phyloP scores from a whole-genome alignment of 2,797 vertebrate species.

The Clarias laeviceps region DNA sequence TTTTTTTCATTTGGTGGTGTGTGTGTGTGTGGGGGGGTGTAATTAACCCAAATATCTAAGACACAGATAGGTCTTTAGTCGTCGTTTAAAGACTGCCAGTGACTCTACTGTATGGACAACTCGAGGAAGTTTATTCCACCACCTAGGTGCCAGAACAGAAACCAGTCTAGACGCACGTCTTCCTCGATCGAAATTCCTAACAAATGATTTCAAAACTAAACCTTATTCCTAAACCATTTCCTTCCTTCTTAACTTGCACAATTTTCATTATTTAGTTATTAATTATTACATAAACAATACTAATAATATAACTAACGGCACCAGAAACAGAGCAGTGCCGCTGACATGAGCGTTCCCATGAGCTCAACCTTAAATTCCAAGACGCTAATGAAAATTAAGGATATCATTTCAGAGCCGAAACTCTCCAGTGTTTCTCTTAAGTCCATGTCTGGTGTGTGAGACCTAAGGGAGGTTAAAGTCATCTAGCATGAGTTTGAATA shows the following conservation, averaged over 20 bases:
- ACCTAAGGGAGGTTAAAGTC: conserved; percentile 33
- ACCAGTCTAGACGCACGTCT: too few relatives aligned
- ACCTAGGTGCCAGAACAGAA: too few relatives aligned
- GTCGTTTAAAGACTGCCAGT: too few relatives aligned
- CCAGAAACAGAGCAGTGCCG: background rate
- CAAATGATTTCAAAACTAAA: background rate
- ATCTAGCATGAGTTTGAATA: conserved; percentile 3
- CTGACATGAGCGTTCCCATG: background rate
- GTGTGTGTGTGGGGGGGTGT: too few relatives aligned
- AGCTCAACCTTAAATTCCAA: background rate
- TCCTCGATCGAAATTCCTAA: background rate
- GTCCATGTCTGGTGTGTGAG: background rate
- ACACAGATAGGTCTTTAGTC: too few relatives aligned
- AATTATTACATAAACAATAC: background rate
- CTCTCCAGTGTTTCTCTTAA: conserved; percentile 22
- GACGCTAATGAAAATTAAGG: conserved; percentile 8
- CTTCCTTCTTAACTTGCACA: background rate
- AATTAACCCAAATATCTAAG: too few relatives aligned
- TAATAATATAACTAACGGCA: background rate
- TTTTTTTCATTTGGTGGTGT: too few relatives aligned
- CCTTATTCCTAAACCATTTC: background rate
- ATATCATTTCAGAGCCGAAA: background rate
- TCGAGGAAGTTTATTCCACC: too few relatives aligned
- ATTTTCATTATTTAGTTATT: background rate
- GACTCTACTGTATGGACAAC: too few relatives aligned